A percentile compares a stretch with the other conserved stretches of the same genome.
Evolutionary conservation across 2,888 invertebrate genomes (phyloP).

Genomic region (Brenthis hecate): DNA sequence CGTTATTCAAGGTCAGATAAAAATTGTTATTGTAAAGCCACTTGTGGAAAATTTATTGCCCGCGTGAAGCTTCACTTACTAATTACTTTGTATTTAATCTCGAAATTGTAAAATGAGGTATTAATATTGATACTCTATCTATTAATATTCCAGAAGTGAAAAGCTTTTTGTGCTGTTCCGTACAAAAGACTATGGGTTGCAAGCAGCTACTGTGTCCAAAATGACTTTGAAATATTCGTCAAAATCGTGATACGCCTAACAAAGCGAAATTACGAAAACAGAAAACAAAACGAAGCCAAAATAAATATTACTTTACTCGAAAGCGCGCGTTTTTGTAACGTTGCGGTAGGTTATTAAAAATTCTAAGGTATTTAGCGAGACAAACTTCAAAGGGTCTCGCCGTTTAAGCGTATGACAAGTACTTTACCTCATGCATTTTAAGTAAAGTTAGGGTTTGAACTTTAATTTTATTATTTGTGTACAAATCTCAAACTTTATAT

Average conservation of each 20-base stretch:
- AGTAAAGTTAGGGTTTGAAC: constrained; percentile 2
- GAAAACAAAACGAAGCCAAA: constrained; percentile 30
- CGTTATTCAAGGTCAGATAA: background rate
- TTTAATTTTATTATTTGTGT: constrained; percentile 11
- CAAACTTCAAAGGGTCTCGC: constrained; percentile 21
- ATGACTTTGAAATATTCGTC: constrained; percentile 19
- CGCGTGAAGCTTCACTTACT: background rate
- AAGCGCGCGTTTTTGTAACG: constrained; percentile 26
- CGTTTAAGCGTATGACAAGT: constrained; percentile 18
- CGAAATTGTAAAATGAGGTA: background rate
- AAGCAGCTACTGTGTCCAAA: constrained; percentile 17
- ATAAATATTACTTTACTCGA: constrained; percentile 30
- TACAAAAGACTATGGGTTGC: background rate
- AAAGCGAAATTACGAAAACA: constrained; percentile 28
- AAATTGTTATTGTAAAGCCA: background rate
- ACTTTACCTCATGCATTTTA: constrained; percentile 11
- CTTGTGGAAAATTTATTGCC: background rate
- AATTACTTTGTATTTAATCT: constrained; percentile 10
- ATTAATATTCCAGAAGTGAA: constrained; percentile 14
- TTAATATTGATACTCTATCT: constrained; percentile 14
- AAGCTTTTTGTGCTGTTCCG: background rate
- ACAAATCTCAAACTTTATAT: background rate
- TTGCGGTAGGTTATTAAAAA: constrained; percentile 31
- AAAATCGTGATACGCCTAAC: constrained; percentile 35
- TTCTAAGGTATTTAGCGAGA: constrained; percentile 28